Evolutionary conservation across 1,140 invertebrate genomes (phyloP).

Genomic region (Bombus huntii): DNA sequence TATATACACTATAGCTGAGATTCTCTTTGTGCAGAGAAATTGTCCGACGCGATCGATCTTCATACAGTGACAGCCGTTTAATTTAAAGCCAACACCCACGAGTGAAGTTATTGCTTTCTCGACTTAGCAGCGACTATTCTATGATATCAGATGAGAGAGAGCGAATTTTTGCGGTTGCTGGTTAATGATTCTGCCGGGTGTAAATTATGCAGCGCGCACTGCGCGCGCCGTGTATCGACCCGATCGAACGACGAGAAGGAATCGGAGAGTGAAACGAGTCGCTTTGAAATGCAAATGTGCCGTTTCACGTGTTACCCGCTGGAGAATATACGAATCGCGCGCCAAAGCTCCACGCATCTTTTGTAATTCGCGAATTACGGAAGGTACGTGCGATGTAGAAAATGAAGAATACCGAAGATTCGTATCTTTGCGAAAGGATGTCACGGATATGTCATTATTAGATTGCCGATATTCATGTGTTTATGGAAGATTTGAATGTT

Average conservation of each 20-base stretch:
- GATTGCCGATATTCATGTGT: too few relatives aligned
- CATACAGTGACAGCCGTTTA: background rate
- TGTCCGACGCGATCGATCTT: background rate
- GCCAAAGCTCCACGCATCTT: background rate
- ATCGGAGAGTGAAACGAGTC: constrained; percentile 2
- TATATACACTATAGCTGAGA: background rate
- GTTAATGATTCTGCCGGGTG: constrained; percentile 17
- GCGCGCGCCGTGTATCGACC: background rate
- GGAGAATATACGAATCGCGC: background rate
- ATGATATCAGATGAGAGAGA: background rate
- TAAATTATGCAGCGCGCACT: constrained; percentile 22
- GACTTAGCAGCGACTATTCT: background rate
- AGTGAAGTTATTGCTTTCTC: background rate
- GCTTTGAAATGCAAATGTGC: constrained; percentile 29
- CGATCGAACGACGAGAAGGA: background rate
- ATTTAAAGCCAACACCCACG: constrained; percentile 17
- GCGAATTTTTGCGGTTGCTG: background rate
- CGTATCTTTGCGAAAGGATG: too few relatives aligned
- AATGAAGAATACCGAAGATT: too few relatives aligned
- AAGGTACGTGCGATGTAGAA: too few relatives aligned
- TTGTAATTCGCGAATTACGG: background rate
- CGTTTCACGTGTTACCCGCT: background rate
- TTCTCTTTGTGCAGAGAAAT: background rate
- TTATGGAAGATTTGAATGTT: too few relatives aligned
- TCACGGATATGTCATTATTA: too few relatives aligned